These are phyloP conservation scores for Barbus barbus DNA, from an alignment of 2,113 vertebrate species.

Conservation along the genomic window DNA sequence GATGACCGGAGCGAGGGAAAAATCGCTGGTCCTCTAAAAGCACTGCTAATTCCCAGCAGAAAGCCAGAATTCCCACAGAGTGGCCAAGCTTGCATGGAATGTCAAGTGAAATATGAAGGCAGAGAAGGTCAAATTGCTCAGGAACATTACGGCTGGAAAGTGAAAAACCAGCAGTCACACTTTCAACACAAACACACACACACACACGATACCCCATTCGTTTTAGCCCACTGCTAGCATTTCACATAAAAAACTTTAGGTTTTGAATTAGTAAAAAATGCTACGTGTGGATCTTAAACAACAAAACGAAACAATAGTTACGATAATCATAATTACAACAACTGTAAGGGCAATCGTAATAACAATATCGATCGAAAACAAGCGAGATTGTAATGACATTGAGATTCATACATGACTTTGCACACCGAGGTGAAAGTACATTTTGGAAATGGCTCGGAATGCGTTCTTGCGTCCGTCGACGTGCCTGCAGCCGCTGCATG, in stretches of 20 bases:
- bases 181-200: conserved; percentile 55
- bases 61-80: conserved; percentile 76
- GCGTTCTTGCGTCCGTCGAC: conserved; percentile 55
- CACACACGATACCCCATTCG: neutral
- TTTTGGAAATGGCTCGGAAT: conserved; percentile 65
- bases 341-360: conserved; percentile 65
- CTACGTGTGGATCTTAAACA: conserved; percentile 71
- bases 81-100: conserved; percentile 76
- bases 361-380: conserved; percentile 72
- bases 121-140: conserved; percentile 74
- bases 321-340: conserved; percentile 72
- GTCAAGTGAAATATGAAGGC: conserved; percentile 74
- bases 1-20: conserved; percentile 22
- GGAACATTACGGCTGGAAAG: conserved; percentile 66
- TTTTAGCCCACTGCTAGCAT: conserved; percentile 58
- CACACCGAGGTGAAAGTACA: conserved; percentile 72
- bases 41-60: conserved; percentile 72
- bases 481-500: neutral
- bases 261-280: conserved; percentile 60
- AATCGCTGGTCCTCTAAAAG: conserved; percentile 62
- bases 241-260: conserved; percentile 61
- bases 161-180: conserved; percentile 69
- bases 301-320: conserved; percentile 64
- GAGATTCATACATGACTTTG: conserved; percentile 72
- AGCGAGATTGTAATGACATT: conserved; percentile 69